Evolutionary conservation across 2,888 invertebrate genomes (phyloP), one percentile per base, ranked within the genome.

Genomic region (Euplagia quadripunctaria): DNA sequence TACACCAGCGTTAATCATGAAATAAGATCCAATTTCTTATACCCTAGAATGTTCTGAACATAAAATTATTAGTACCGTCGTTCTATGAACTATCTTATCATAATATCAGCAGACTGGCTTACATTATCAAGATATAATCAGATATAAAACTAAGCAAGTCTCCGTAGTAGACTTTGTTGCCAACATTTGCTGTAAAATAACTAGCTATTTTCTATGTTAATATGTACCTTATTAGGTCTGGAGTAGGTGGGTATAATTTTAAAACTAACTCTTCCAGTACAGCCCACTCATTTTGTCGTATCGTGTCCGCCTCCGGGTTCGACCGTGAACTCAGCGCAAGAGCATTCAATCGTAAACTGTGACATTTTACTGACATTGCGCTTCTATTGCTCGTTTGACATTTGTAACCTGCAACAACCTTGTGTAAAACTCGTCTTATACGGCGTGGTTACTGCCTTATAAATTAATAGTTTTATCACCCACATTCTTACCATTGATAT

Each of bases 341-440:
- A 89, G 90, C 90, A 88, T 88, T 88, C 86, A 87, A 88, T 89
- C 91, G 90, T 94, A 92, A 93, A 94, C 89, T 92, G 87, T 91
- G 92, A 92, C 93, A 93, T 93, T 94, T 94, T 92, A 93, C 88
- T 91, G 92, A 91, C 92, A 93, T 90, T 92, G 92, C 91, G 82
- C 88, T 88, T 89, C 88, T 90, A 89, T 90, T 87, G 87, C 87
- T 79, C 78, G 82, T 87, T 86, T 89, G 89, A 89, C 92, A 91
- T 93, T 93, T 91, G 90, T 87, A 82, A 87, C 86, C 82, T 84
- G 85, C 84, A 83, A 80, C 86, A 90, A 91, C 92, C 92, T 93
- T 91, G 91, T 86, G 84, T 79, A 79, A 79, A 85, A 84, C 83
- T 85, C 78, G 86, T 85, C 86, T 85, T 85, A 82, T 82, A 85